These are phyloP conservation scores for Campoletis sonorensis DNA, from an alignment of 1,140 invertebrate genomes.

Conservation along the genomic window DNA sequence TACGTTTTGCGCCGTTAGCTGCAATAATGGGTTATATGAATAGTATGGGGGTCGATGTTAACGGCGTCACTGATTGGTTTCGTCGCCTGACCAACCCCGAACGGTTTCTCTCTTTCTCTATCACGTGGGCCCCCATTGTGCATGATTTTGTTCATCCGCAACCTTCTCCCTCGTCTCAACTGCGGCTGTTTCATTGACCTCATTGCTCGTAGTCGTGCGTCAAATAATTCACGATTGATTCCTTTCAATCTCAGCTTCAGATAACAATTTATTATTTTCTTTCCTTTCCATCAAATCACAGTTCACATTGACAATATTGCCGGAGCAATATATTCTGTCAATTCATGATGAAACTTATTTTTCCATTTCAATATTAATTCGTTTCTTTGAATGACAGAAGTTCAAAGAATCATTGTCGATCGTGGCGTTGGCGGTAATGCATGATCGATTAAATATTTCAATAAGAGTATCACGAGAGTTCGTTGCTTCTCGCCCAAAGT, in stretches of 20 bases:
- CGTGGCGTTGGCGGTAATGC: too few species aligned
- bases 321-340: background rate
- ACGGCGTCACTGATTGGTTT: background rate
- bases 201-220: background rate
- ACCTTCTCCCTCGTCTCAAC: background rate
- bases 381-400: background rate
- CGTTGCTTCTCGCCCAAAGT: background rate
- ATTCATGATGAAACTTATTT: background rate
- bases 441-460: too few species aligned
- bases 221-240: background rate
- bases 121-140: background rate
- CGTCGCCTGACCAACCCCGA: too few species aligned
- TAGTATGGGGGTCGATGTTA: background rate
- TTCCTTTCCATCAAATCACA: background rate
- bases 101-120: background rate
- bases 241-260: background rate
- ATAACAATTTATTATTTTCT: background rate
- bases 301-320: background rate
- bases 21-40: conserved; percentile 15
- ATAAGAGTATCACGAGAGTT: background rate
- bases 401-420: too few species aligned
- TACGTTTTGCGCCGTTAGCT: conserved; percentile 40
- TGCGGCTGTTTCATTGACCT: background rate
- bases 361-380: too few species aligned
- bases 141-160: background rate